phyloP scores from a whole-genome alignment of 2,888 invertebrate genomes.

The Melangyna quadrimaculata region DNA sequence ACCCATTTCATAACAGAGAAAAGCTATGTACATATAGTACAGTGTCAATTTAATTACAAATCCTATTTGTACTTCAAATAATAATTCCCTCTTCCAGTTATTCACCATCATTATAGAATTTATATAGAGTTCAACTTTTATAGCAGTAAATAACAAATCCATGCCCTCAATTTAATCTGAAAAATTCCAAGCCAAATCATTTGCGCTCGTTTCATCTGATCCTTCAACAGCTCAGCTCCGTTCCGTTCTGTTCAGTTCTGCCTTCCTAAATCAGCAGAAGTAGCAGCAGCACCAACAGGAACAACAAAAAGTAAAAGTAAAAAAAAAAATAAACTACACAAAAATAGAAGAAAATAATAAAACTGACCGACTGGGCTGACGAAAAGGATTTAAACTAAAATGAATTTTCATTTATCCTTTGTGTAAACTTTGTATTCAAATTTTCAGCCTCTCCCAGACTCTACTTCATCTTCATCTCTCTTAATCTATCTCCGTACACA shows the following conservation, averaged over 20 bases:
- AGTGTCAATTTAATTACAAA: conserved; percentile 13
- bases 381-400: conserved; percentile 59
- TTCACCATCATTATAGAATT: background rate
- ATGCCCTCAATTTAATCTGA: conserved; percentile 33
- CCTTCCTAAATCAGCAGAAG: background rate
- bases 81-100: background rate
- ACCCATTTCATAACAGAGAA: background rate
- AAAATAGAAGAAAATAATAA: background rate
- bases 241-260: no score
- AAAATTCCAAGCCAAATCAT: conserved; percentile 58
- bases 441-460: conserved; percentile 23
- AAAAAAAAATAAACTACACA: background rate
- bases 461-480: conserved; percentile 21
- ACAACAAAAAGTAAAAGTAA: no score
- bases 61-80: conserved; percentile 28
- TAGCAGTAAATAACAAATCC: conserved; percentile 25
- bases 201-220: conserved; percentile 16
- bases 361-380: conserved; percentile 25
- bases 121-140: background rate
- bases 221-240: background rate
- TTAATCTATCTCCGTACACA: background rate
- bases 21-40: background rate
- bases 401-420: conserved; percentile 64
- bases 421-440: conserved; percentile 64
- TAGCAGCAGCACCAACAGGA: background rate